Percentiles rank a stretch among this genome's conserved stretches.
Evolutionary conservation across 2,797 vertebrate species (phyloP).

Genomic region (Acipenser oxyrinchus): DNA sequence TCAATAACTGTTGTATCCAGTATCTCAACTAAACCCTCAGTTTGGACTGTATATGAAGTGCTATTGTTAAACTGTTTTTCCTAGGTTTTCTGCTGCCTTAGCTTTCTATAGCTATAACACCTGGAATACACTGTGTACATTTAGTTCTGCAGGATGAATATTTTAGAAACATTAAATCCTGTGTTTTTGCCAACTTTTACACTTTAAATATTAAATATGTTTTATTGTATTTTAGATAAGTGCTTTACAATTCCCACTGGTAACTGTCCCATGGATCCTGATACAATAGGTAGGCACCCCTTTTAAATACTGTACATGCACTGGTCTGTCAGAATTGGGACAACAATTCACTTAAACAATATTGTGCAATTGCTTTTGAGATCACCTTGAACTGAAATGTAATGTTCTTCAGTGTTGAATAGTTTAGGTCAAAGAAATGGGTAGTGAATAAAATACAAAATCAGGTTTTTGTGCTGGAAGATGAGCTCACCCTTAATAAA

Average conservation of each 20-base stretch:
- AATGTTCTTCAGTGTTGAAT: too few species aligned
- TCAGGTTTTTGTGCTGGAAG: neutral
- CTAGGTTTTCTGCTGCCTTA: too few species aligned
- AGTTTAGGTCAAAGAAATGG: too few species aligned
- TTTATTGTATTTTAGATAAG: neutral
- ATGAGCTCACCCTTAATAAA: too few species aligned
- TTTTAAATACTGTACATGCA: neutral
- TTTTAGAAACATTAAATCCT: too few species aligned
- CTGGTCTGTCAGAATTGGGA: neutral
- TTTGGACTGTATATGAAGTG: too few species aligned
- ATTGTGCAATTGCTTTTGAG: neutral
- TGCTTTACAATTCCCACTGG: too few species aligned
- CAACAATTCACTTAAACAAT: neutral
- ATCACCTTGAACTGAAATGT: neutral
- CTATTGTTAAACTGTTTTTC: too few species aligned
- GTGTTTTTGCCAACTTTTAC: neutral
- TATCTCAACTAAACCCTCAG: too few species aligned
- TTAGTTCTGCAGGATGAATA: neutral
- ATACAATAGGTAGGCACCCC: slow-evolving; percentile 34
- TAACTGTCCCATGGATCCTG: slow-evolving; percentile 37
- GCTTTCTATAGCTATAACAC: too few species aligned
- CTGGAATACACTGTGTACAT: neutral
- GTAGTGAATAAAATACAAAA: neutral
- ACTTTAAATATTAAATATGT: neutral
- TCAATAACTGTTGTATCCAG: too few species aligned